These are phyloP conservation scores for Hippoglossus stenolepis DNA, from an alignment of 2,113 vertebrate species.

Conservation along the genomic window DNA sequence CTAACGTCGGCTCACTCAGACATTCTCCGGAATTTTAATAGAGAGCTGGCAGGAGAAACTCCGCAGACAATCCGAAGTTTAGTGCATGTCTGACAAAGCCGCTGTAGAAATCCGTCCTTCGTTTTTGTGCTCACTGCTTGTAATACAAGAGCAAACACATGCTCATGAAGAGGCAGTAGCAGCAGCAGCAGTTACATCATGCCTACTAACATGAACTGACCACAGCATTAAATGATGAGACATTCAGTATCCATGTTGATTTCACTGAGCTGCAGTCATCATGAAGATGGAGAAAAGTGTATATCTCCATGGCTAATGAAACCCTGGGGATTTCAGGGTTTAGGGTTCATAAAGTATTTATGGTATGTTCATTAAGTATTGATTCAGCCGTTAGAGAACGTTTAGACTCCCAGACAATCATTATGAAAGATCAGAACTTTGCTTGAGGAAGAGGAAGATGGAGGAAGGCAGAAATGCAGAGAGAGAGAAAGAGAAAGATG, in stretches of 20 bases:
- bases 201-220: constrained; percentile 41
- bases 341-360: constrained; percentile 78
- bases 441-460: constrained; percentile 48
- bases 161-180: neutral
- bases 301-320: constrained; percentile 73
- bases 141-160: neutral
- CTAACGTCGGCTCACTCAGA: no score
- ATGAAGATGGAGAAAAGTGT: constrained; percentile 58
- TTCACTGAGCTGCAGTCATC: constrained; percentile 48
- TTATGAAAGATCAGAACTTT: constrained; percentile 66
- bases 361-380: constrained; percentile 79
- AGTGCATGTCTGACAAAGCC: no score
- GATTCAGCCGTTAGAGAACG: constrained; percentile 72
- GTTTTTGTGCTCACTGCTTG: neutral
- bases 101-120: no score
- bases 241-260: constrained; percentile 58
- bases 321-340: constrained; percentile 71
- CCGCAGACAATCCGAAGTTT: no score
- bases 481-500: neutral
- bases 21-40: no score
- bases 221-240: constrained; percentile 52
- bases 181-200: constrained; percentile 5
- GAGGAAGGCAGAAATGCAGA: constrained; percentile 33
- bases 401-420: constrained; percentile 75
- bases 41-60: no score